phyloP scores from a whole-genome alignment of 2,113 vertebrate genomes.

The Sinocyclocheilus grahami region DNA sequence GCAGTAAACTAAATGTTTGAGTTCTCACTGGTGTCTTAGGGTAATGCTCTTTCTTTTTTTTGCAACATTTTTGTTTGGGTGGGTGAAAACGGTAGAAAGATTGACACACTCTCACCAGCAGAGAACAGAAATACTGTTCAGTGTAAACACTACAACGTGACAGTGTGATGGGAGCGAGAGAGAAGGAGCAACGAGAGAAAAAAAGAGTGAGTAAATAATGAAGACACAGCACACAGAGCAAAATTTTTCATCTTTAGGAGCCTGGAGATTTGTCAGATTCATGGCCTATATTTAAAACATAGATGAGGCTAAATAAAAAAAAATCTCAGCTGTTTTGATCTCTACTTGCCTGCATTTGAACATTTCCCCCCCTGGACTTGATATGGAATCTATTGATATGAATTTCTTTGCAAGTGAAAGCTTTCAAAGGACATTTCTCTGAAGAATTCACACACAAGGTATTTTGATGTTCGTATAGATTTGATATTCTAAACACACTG shows the following conservation, averaged over 20 bases:
- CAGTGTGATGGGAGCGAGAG: not conserved
- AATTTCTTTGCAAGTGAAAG: not conserved
- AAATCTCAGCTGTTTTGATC: slow-evolving; percentile 1
- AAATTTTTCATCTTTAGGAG: slow-evolving; percentile 50
- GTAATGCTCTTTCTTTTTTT: not conserved
- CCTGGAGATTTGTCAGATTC: slow-evolving; percentile 36
- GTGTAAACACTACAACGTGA: slow-evolving; percentile 13
- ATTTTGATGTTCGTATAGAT: slow-evolving; percentile 11
- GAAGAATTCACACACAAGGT: slow-evolving; percentile 2
- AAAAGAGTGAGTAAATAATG: slow-evolving; percentile 16
- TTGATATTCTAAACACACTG: slow-evolving; percentile 5
- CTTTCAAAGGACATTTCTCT: not conserved
- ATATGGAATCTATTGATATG: not conserved
- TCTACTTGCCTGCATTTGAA: slow-evolving; percentile 23
- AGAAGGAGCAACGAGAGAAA: not conserved
- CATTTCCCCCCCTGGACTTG: not conserved
- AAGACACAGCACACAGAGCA: slow-evolving; percentile 22
- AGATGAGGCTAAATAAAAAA: slow-evolving; percentile 26
- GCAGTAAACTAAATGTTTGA: not conserved
- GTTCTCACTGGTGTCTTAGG: not conserved
- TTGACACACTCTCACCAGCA: not conserved
- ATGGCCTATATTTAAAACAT: slow-evolving; percentile 48
- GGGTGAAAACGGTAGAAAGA: not conserved
- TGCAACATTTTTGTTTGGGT: not conserved
- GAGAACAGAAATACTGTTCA: not conserved